phyloP scores from a whole-genome alignment of 2,797 vertebrate genomes.

The Nyctalus aviator region DNA sequence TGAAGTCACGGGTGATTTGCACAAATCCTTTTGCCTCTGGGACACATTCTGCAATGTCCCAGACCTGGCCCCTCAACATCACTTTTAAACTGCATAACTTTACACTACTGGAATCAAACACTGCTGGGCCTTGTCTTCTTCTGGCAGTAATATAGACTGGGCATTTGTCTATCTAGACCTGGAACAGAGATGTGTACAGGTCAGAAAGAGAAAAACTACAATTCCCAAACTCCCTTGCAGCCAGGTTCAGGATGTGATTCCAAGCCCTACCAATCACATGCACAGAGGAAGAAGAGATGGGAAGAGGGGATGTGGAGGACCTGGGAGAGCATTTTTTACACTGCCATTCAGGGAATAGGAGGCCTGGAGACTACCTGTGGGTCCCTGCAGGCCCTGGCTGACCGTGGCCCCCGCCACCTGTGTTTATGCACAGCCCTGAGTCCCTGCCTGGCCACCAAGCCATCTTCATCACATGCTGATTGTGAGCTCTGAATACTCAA shows the following conservation, averaged over 20 bases:
- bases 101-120: not conserved
- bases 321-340: not conserved
- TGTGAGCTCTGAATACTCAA: not conserved
- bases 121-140: not conserved
- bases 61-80: not conserved
- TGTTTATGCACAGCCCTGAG: not conserved
- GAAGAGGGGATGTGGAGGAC: not conserved
- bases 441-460: not conserved
- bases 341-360: not conserved
- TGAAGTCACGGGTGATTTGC: not conserved
- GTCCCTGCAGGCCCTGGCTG: not conserved
- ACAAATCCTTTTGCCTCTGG: not conserved
- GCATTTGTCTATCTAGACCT: not conserved
- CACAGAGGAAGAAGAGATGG: not conserved
- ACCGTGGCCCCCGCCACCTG: not conserved
- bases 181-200: rapidly evolving
- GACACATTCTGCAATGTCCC: not conserved
- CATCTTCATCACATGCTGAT: not conserved
- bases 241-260: constrained; percentile 8
- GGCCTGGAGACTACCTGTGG: not conserved
- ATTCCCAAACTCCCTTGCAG: not conserved
- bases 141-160: not conserved
- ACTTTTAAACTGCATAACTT: not conserved
- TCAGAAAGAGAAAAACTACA: not conserved
- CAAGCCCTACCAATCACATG: not conserved